Evolutionary conservation across 2,113 vertebrate species (phyloP).

Genomic region (Danionella cerebrum): DNA sequence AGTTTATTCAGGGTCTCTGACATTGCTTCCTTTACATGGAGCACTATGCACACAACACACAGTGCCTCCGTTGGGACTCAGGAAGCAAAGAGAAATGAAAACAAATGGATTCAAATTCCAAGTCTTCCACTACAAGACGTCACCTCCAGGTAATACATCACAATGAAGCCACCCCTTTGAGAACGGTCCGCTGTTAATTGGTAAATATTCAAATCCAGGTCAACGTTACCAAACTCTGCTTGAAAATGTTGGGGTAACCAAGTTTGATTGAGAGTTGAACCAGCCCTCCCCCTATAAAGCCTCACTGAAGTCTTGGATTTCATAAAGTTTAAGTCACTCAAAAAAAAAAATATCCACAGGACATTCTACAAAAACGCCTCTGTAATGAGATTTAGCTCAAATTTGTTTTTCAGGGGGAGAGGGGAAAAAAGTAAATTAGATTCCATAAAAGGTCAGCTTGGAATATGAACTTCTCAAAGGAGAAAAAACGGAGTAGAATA

Average conservation of each 20-base stretch:
- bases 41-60: conserved; percentile 31
- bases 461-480: conserved; percentile 53
- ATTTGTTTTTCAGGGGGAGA: conserved; percentile 43
- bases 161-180: conserved; percentile 17
- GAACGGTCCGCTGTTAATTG: conserved; percentile 10
- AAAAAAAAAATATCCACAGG: conserved; percentile 47
- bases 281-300: neutral
- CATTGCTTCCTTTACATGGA: conserved; percentile 33
- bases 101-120: conserved; percentile 12
- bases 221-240: neutral
- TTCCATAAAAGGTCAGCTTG: conserved; percentile 64
- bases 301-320: conserved; percentile 15
- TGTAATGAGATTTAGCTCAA: conserved; percentile 51
- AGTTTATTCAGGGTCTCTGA: conserved; percentile 20
- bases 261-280: neutral
- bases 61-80: conserved; percentile 2
- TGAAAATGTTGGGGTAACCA: neutral
- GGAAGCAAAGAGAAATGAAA: neutral
- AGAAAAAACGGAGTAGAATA: conserved; percentile 58
- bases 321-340: conserved; percentile 3
- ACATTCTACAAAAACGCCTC: conserved; percentile 39
- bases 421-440: conserved; percentile 58
- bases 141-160: conserved; percentile 23
- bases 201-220: conserved; percentile 4
- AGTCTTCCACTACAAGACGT: conserved; percentile 28